Evolutionary conservation across 30 jellyfish, hydroid and myxozoan species (phyloP), one percentile per base, ranked within the genome.

Genomic region (Hydractinia echinata): DNA sequence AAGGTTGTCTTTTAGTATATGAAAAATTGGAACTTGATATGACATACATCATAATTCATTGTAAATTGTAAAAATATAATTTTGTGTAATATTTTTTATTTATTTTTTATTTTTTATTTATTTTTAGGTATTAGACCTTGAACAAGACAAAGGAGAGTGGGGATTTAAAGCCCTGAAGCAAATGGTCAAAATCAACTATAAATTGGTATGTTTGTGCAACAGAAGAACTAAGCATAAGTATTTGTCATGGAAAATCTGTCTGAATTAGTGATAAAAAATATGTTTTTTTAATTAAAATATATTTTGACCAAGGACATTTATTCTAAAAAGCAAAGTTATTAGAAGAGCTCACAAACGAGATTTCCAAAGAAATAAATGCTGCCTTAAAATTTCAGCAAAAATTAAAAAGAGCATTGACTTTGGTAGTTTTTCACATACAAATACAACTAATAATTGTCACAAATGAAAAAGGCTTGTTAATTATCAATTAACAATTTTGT

Each of bases 141-240:
- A 91, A 74, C 98, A 91, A 67, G 98, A 86, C 51, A 91, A 91
- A 58, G 98, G 98, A 30, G 98, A 91, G 55, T 91, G 98, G 98
- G 98, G 98, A 15, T 91, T 91, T 79, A 91, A 91, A 79, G 98
- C 98, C 9, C 68, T 91, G 73, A 91, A 91, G 68, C 98, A 91
- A 60, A 91, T 91, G 96, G 98, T 91, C 69, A 91, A 91, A 72
- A 91, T 91, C 44, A 83, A 87, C 58, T 91, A 79, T 82, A 91
- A 87, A 80, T 80, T 91, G 96, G 98, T 91, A 82, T 18, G 94
- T 13, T 14, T 64, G 74, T 64, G 44, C 44, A 30, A 30, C 44
- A 30, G 44, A 30, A 30, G 2, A 30, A 30, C 44, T 30, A 30
- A 30, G 44, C 44, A 30, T 58, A 58, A 13, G 69, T 11, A 58